phyloP scores from a whole-genome alignment of 2,113 vertebrate genomes.

The Cricetomys ansorgei region DNA sequence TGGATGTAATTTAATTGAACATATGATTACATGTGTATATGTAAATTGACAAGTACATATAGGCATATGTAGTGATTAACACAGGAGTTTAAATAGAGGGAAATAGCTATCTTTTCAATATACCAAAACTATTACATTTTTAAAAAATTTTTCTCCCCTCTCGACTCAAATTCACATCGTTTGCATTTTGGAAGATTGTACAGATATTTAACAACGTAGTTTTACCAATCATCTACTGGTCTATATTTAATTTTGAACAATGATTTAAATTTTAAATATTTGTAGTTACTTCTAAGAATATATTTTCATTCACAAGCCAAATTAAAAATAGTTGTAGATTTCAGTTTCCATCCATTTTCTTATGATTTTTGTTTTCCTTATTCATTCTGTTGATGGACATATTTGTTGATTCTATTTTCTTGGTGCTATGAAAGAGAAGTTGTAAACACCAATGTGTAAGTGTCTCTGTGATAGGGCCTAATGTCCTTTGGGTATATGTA shows the following conservation, averaged over 20 bases:
- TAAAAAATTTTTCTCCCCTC: not conserved
- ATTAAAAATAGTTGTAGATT: slow-evolving; percentile 1
- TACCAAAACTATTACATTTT: not conserved
- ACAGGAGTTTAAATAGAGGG: not conserved
- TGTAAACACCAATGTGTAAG: not conserved
- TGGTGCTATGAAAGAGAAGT: not conserved
- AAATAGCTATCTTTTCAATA: not conserved
- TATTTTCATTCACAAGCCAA: not conserved
- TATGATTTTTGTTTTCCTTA: not conserved
- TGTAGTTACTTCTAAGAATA: not conserved
- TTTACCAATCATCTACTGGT: not conserved
- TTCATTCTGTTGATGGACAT: not conserved
- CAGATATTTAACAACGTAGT: not conserved
- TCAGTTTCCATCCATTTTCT: not conserved
- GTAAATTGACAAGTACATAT: not conserved
- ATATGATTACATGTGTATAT: not conserved
- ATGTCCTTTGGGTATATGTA: not conserved
- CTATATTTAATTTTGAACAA: not conserved
- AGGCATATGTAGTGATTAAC: not conserved
- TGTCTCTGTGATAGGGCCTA: not conserved
- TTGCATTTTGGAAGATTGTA: not conserved
- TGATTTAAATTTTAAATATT: not conserved
- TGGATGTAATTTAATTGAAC: not conserved
- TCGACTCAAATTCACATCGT: not conserved
- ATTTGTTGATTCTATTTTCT: not conserved